Conservation (phyloP, 2,888 invertebrate species). For the Hoplodrina blanda region DNA sequence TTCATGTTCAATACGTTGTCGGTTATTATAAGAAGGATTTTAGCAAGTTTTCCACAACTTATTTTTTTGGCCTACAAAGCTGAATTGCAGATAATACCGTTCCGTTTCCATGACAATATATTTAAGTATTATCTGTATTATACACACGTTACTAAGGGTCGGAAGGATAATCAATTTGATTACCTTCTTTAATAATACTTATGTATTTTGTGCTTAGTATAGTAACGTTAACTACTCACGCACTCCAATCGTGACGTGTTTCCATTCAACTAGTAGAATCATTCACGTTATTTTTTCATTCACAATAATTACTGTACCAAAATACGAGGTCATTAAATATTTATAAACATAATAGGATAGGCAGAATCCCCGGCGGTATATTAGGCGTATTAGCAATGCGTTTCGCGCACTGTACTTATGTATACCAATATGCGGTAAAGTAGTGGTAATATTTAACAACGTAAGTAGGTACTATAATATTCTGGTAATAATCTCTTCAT, state of each 20-base stretch:
- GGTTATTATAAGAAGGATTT: no score
- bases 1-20: no score
- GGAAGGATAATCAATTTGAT: background rate
- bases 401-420: background rate
- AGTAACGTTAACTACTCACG: slow-evolving; percentile 8
- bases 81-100: background rate
- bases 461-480: slow-evolving; percentile 1
- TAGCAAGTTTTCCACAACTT: background rate
- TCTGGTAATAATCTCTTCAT: slow-evolving; percentile 6
- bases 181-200: slow-evolving; percentile 4
- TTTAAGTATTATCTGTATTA: background rate
- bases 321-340: slow-evolving; percentile 21
- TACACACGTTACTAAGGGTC: background rate
- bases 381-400: slow-evolving; percentile 19
- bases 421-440: background rate
- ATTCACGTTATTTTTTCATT: slow-evolving; percentile 25
- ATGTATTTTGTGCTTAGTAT: slow-evolving; percentile 5
- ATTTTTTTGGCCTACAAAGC: background rate
- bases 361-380: slow-evolving; percentile 25
- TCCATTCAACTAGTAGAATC: slow-evolving; percentile 18
- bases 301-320: slow-evolving; percentile 12
- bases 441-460: slow-evolving; percentile 13
- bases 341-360: slow-evolving; percentile 14
- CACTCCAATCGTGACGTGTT: slow-evolving; percentile 9
- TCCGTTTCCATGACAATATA: background rate